phyloP scores from a whole-genome alignment of 1,140 invertebrate species.

The Ostrea edulis region DNA sequence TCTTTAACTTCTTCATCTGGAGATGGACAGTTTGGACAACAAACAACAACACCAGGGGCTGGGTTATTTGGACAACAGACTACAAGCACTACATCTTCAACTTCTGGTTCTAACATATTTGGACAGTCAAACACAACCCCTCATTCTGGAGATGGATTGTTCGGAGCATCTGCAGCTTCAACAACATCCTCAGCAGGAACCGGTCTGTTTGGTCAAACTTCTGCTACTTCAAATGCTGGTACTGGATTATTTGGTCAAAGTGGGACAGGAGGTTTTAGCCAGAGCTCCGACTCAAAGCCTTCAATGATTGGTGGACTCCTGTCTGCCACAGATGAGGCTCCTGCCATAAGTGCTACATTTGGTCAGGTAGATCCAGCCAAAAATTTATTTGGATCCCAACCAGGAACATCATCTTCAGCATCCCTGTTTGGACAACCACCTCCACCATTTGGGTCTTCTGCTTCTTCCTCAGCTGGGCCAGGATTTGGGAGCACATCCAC shows the following conservation, averaged over 20 bases:
- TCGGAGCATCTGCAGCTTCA: constrained; percentile 42
- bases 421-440: constrained; percentile 39
- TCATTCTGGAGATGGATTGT: constrained; percentile 21
- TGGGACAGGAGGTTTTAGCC: constrained; percentile 56
- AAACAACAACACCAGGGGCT: not conserved
- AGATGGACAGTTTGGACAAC: constrained; percentile 19
- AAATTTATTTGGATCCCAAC: constrained; percentile 12
- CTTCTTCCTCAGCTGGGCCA: not conserved
- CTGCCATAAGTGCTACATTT: constrained; percentile 55
- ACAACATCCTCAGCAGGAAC: constrained; percentile 45
- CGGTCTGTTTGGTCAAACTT: constrained; percentile 44
- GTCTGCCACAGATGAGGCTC: not conserved
- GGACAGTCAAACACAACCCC: constrained; percentile 4
- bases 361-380: constrained; percentile 47
- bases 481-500: constrained; percentile 4
- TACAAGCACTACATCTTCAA: not conserved
- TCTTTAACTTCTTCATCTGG: constrained; percentile 4
- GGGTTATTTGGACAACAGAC: not conserved
- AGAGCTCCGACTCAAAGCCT: constrained; percentile 48
- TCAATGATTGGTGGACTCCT: constrained; percentile 22
- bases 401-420: constrained; percentile 5
- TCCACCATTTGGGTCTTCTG: constrained; percentile 40
- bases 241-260: not conserved
- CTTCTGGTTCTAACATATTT: not conserved
- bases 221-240: not conserved